phyloP scores from a whole-genome alignment of 2,797 vertebrate genomes.

The Syndactyla subalaris region DNA sequence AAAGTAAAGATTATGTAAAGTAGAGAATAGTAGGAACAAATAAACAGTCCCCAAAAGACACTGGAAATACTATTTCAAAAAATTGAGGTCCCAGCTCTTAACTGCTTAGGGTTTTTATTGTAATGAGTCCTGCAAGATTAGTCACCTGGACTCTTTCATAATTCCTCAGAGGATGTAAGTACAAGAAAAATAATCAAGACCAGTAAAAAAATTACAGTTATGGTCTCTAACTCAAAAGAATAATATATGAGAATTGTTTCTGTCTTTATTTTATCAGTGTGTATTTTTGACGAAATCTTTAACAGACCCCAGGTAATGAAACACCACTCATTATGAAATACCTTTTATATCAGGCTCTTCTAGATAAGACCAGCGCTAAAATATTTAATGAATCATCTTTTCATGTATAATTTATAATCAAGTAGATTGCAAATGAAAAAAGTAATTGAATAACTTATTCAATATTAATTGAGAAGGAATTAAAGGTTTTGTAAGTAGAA shows the following conservation, averaged over 20 bases:
- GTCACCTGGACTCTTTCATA: background rate
- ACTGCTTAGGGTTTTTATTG: background rate
- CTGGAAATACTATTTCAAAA: background rate
- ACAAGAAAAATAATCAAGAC: background rate
- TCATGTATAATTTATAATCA: conserved; percentile 21
- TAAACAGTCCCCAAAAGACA: background rate
- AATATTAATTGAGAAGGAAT: conserved; percentile 16
- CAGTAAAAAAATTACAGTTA: background rate
- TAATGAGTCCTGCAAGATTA: background rate
- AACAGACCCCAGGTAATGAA: background rate
- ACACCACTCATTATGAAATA: background rate
- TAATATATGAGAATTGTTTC: background rate
- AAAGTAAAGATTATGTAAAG: background rate
- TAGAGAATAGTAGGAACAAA: background rate
- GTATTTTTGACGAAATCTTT: background rate
- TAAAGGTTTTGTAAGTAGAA: background rate
- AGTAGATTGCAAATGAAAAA: conserved; percentile 12
- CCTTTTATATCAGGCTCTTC: background rate
- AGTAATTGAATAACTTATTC: background rate
- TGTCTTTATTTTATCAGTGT: background rate
- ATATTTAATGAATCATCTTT: background rate
- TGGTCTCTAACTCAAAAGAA: background rate
- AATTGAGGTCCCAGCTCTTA: background rate
- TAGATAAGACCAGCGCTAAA: background rate
- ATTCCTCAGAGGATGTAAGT: background rate